A percentile compares a stretch with the other conserved stretches of the same genome.
phyloP scores from a whole-genome alignment of 2,797 vertebrate genomes.

The Pangasius larnaudii region DNA sequence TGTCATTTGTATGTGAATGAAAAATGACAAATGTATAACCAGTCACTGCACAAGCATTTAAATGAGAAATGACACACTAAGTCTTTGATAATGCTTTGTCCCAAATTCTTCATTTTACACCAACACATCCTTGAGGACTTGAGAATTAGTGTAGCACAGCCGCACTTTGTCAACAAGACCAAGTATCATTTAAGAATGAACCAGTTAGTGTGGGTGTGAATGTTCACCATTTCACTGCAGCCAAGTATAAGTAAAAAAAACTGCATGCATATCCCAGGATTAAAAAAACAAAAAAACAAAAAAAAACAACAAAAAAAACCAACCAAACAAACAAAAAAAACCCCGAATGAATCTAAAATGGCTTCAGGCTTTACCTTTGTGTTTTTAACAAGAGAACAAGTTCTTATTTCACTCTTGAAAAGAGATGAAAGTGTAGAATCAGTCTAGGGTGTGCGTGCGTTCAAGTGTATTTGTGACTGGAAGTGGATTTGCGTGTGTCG shows the following conservation, averaged over 20 bases:
- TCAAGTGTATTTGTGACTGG: not conserved
- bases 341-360: not conserved
- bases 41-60: not conserved
- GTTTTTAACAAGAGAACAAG: not conserved
- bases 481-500: constrained; percentile 35
- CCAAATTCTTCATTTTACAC: not conserved
- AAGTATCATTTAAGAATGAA: not conserved
- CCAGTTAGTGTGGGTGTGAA: not conserved
- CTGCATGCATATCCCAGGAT: not conserved
- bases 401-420: constrained; percentile 1
- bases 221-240: not conserved
- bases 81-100: not conserved
- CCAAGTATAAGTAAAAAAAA: not conserved
- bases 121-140: not conserved
- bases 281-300: not conserved
- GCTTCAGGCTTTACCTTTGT: not conserved
- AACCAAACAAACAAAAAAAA: not conserved
- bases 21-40: not conserved
- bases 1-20: not conserved
- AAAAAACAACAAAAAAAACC: too few relatives aligned
- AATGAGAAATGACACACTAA: not conserved
- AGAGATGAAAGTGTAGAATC: constrained; percentile 3
- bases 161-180: not conserved
- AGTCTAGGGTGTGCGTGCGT: not conserved
- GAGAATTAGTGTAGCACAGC: not conserved